Conservation (phyloP, 2,888 invertebrate genomes). For the Cyaniris semiargus region DNA sequence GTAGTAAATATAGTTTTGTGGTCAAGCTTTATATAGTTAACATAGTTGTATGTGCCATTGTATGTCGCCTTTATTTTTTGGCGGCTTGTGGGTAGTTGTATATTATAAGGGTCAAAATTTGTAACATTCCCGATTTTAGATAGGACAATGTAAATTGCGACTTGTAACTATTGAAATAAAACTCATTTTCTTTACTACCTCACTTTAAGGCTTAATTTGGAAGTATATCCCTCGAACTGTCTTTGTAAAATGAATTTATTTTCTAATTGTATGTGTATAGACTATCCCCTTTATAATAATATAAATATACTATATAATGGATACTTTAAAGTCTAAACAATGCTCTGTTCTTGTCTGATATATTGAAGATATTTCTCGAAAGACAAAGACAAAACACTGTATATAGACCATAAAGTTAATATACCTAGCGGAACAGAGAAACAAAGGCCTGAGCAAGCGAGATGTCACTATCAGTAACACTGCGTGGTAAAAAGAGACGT, state of each 20-base stretch:
- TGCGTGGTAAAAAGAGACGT: too few species aligned
- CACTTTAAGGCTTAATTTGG: slow-evolving; percentile 27
- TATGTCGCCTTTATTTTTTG: neutral
- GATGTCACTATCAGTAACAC: too few species aligned
- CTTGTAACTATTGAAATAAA: slow-evolving; percentile 12
- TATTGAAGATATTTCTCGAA: neutral
- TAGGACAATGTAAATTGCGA: neutral
- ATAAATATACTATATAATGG: neutral
- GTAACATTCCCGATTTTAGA: slow-evolving; percentile 13
- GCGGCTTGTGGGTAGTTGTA: slow-evolving; percentile 4
- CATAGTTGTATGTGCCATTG: slow-evolving; percentile 13
- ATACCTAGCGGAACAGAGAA: too few species aligned
- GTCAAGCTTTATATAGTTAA: slow-evolving; percentile 17
- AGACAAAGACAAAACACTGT: neutral
- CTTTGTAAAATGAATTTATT: slow-evolving; percentile 3
- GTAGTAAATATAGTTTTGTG: neutral
- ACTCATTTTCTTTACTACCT: slow-evolving; percentile 30
- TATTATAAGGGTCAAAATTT: slow-evolving; percentile 16
- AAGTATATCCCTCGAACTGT: neutral
- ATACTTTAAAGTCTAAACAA: too few species aligned
- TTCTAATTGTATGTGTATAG: neutral
- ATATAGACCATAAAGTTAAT: too few species aligned
- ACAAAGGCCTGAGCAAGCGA: too few species aligned
- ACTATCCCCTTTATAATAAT: neutral
- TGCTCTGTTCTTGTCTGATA: neutral